Base-by-base conservation (phyloP, 1,140 invertebrate species). In the Macrobrachium rosenbergii region DNA sequence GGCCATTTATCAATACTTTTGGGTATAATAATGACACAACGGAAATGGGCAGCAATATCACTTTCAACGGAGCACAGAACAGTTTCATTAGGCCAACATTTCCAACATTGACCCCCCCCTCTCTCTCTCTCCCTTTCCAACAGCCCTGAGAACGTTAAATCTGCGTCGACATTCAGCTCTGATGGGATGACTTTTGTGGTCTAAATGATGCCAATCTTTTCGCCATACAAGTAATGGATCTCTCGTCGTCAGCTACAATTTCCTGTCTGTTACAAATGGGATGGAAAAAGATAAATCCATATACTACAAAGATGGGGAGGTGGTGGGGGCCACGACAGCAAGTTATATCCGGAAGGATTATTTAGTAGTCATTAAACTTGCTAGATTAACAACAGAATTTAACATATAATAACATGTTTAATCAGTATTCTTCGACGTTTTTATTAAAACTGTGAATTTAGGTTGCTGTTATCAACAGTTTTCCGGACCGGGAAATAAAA, bases 1-100 rank as follows among this genome's bases (percentile, higher is more conserved):
- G 45, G 79, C 69, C 84, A 81, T 87, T 87, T 87, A 87, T 87
- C 84, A 87, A 81, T 87, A 87, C 64, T 80, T 87, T 87, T 87
- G 84, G 78, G 78, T 87, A 87, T 87, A 87, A 87, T 80, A 87
- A 81, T 81, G 84, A 87, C 77, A 82, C 84, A 87, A 75, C 63
- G 84, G 77, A 87, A 87, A 87, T 87, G 84, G 84, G 67, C 63
- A 77, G 67, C 84, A 87, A 82, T 81, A 87, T 81, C 78, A 72
- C 83, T 87, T 76, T 76, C 67, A 63, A 52, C 64, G 63, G 72
- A 67, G 81, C 43, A 75, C 78, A 87, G n/a, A 59, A 72, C 82
- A 76, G 69, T 82, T 72, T 82, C 69, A 82, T 82, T 82, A 82
- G 28, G 63, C 28, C 63, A 16, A 59, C 78, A 45, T 76, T 37